These are phyloP conservation scores for Pachyramphus minor DNA, from an alignment of 2,113 vertebrate species.

Conservation along the genomic window DNA sequence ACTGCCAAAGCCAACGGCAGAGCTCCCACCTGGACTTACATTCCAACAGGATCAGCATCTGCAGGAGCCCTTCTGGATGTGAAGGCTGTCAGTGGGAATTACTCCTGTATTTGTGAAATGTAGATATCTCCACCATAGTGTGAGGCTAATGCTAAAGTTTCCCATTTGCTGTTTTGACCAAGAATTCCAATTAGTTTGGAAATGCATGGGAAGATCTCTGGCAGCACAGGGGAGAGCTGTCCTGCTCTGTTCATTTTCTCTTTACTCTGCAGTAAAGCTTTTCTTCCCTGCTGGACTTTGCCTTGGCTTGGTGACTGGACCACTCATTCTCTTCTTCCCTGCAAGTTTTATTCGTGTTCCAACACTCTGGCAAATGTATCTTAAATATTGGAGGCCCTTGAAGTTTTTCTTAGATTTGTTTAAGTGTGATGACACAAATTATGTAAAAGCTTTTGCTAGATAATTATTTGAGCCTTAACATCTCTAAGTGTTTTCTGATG, in stretches of 20 bases:
- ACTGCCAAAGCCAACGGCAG: not conserved
- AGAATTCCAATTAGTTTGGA: not conserved
- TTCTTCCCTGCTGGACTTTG: not conserved
- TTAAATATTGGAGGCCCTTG: not conserved
- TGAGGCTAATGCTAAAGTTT: not conserved
- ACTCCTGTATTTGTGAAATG: not conserved
- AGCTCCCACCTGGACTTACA: not conserved
- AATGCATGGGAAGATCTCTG: not conserved
- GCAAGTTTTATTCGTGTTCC: not conserved
- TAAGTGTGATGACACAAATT: constrained; percentile 7
- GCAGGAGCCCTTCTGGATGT: not conserved
- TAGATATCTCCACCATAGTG: not conserved
- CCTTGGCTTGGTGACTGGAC: not conserved
- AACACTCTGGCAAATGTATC: not conserved
- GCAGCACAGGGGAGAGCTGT: not conserved
- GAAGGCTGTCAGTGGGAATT: not conserved
- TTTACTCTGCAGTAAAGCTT: not conserved
- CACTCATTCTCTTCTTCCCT: not conserved
- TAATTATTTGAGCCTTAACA: constrained; percentile 18
- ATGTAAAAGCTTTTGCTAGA: constrained; percentile 38
- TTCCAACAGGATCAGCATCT: not conserved
- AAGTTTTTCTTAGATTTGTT: not conserved
- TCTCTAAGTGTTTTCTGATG: constrained; percentile 33
- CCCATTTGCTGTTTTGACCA: not conserved
- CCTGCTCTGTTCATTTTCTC: not conserved